A percentile compares a stretch with the other conserved stretches of the same genome.
Evolutionary conservation across 1,140 invertebrate species (phyloP).

Genomic region (Chelonus insularis): DNA sequence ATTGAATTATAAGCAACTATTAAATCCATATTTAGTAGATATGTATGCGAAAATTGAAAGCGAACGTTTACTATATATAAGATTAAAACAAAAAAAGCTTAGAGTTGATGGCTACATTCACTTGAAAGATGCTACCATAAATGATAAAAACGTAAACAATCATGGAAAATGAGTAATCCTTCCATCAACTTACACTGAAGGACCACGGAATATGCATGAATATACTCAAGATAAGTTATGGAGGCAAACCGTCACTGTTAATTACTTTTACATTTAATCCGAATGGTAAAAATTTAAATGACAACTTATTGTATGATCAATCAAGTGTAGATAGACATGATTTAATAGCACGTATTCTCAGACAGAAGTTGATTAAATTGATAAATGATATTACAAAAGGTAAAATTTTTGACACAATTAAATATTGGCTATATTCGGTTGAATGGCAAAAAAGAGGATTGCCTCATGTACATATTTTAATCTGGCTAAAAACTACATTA

Average conservation of each 20-base stretch:
- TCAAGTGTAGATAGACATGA: conserved; percentile 49
- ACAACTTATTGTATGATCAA: conserved; percentile 29
- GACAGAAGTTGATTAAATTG: conserved; percentile 44
- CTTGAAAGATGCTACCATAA: conserved; percentile 36
- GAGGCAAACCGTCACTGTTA: conserved; percentile 49
- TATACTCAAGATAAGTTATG: conserved; percentile 55
- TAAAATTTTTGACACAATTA: conserved; percentile 42
- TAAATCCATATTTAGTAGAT: conserved; percentile 49
- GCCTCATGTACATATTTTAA: conserved; percentile 49
- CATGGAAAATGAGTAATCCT: conserved; percentile 39
- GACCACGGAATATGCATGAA: conserved; percentile 55
- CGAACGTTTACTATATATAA: conserved; percentile 50
- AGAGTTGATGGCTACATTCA: conserved; percentile 32
- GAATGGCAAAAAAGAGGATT: conserved; percentile 59
- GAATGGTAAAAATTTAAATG: conserved; percentile 46
- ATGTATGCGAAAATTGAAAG: conserved; percentile 58
- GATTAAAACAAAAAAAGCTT: conserved; percentile 56
- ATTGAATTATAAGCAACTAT: conserved; percentile 34
- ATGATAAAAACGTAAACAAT: conserved; percentile 20
- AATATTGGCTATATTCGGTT: conserved; percentile 55
- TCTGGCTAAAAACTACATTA: conserved; percentile 41
- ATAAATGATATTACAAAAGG: conserved; percentile 40
- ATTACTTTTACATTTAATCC: conserved; percentile 46
- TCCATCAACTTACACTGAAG: conserved; percentile 47
- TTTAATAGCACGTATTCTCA: conserved; percentile 52